Percentiles rank a stretch among this genome's conserved stretches.
These are phyloP conservation scores for Semaprochilodus insignis DNA, from an alignment of 2,797 vertebrate genomes.

Conservation along the genomic window DNA sequence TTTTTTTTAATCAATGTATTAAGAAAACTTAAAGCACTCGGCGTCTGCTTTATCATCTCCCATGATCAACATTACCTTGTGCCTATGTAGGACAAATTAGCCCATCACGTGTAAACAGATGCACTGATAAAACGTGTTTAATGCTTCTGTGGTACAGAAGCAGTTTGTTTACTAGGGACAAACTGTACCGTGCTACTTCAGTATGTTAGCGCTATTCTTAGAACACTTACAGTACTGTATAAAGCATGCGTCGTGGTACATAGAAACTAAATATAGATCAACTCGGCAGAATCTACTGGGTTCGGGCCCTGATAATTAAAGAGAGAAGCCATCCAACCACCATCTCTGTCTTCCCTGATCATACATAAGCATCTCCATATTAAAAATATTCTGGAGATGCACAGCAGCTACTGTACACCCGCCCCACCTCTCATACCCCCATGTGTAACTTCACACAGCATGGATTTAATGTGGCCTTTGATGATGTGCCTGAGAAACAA, in stretches of 20 bases:
- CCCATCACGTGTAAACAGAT: neutral
- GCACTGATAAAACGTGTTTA: neutral
- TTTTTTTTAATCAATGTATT: neutral
- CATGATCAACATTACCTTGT: neutral
- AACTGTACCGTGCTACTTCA: neutral
- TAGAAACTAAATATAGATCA: constrained; percentile 13
- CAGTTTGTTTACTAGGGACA: neutral
- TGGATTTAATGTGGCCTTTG: constrained; percentile 52
- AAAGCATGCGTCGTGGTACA: neutral
- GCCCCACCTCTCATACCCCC: constrained; percentile 14
- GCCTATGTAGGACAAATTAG: neutral
- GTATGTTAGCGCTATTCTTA: neutral
- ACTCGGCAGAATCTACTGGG: neutral
- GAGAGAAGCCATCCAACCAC: constrained; percentile 2
- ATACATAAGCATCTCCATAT: constrained; percentile 19
- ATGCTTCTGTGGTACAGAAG: neutral
- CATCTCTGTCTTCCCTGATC: constrained; percentile 14
- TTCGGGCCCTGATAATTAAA: constrained; percentile 7
- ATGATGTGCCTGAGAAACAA: constrained; percentile 62
- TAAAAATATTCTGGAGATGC: constrained; percentile 33
- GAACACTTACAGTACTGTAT: neutral
- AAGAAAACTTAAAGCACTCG: neutral
- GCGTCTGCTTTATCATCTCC: neutral
- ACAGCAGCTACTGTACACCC: constrained; percentile 20
- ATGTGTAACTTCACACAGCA: constrained; percentile 14